phyloP scores from a whole-genome alignment of 2,888 invertebrate genomes.

The Incurvaria masculella region DNA sequence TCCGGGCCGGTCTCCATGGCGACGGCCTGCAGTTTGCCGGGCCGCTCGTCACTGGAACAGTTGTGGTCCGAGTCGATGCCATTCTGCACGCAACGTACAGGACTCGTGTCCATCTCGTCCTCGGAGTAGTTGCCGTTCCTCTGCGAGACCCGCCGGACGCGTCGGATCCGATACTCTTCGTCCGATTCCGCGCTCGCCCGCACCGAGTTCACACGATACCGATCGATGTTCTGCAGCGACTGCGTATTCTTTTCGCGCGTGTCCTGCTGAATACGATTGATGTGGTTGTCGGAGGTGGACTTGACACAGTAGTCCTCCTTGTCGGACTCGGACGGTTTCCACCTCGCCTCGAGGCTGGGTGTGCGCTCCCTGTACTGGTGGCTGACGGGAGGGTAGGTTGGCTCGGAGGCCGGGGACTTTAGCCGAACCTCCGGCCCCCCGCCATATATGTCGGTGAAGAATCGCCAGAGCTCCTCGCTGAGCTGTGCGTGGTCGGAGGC shows the following conservation, averaged over 20 bases:
- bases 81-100: slow-evolving; percentile 29
- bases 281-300: slow-evolving; percentile 38
- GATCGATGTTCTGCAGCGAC: slow-evolving; percentile 42
- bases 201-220: slow-evolving; percentile 21
- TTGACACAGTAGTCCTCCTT: slow-evolving; percentile 43
- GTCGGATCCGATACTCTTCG: slow-evolving; percentile 35
- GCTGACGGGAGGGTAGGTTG: slow-evolving; percentile 3
- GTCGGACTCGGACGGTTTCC: slow-evolving; percentile 41
- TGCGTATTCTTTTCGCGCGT: slow-evolving; percentile 37
- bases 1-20: slow-evolving; percentile 23
- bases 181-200: slow-evolving; percentile 32
- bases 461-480: slow-evolving; percentile 82
- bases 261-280: slow-evolving; percentile 17
- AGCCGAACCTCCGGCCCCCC: slow-evolving; percentile 82
- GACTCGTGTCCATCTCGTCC: slow-evolving; percentile 31
- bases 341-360: neutral
- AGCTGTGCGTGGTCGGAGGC: slow-evolving; percentile 73
- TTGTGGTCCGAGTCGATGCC: slow-evolving; percentile 44
- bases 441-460: slow-evolving; percentile 81
- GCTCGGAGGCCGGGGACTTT: slow-evolving; percentile 22
- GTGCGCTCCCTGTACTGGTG: neutral
- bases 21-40: slow-evolving; percentile 15
- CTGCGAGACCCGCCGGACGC: slow-evolving; percentile 33
- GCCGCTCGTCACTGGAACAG: slow-evolving; percentile 34
- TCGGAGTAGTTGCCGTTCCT: slow-evolving; percentile 28